These are phyloP conservation scores for Drosophila hydei DNA, from an alignment of 1,140 invertebrate species.

Conservation along the genomic window DNA sequence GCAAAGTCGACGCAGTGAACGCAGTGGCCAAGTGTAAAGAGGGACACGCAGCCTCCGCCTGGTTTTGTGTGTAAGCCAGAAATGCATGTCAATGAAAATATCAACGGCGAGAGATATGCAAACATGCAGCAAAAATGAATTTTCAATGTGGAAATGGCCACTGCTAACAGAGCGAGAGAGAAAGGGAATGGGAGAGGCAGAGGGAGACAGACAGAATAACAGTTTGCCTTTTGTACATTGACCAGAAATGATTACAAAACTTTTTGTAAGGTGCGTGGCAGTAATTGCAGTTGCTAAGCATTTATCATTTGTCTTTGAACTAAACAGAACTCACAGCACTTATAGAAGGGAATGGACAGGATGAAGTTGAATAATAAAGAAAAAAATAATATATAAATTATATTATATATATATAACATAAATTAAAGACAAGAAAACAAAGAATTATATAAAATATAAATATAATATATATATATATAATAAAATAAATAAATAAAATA, in stretches of 20 bases:
- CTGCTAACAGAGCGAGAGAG: neutral
- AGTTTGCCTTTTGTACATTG: too few species aligned
- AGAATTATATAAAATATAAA: too few species aligned
- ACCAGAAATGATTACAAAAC: neutral
- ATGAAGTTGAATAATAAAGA: too few species aligned
- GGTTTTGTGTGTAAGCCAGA: constrained; percentile 62
- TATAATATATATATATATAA: too few species aligned
- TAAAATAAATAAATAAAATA: too few species aligned
- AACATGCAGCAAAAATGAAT: constrained; percentile 75
- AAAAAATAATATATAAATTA: too few species aligned
- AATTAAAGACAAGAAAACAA: too few species aligned
- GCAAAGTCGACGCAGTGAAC: constrained; percentile 1
- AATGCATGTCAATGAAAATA: constrained; percentile 77
- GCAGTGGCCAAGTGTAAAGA: neutral
- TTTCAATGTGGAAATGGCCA: constrained; percentile 46
- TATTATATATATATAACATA: too few species aligned
- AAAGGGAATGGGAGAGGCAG: neutral
- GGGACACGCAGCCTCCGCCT: constrained; percentile 25
- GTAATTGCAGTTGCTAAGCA: neutral
- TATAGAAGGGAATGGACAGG: too few species aligned
- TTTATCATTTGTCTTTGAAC: neutral
- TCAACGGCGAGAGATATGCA: constrained; percentile 66
- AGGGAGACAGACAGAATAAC: neutral
- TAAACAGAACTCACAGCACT: too few species aligned
- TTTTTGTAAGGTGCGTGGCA: neutral